Evolutionary conservation across 2,113 vertebrate genomes (phyloP).

Genomic region (Cebidichthys violaceus): DNA sequence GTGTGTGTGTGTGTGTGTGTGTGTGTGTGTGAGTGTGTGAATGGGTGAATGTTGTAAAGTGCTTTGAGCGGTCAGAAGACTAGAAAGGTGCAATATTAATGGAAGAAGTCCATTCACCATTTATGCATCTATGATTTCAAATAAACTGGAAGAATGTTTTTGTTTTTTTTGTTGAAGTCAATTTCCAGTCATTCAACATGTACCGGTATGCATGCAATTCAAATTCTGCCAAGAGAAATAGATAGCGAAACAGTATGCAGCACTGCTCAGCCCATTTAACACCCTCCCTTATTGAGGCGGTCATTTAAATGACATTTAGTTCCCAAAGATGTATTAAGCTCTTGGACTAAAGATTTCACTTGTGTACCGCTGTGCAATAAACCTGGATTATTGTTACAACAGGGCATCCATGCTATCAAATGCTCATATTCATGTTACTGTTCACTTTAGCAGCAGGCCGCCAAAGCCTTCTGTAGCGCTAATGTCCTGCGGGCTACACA

Average conservation of each 20-base stretch:
- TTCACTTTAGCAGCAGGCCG: not conserved
- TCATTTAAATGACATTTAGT: not conserved
- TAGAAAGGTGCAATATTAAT: not conserved
- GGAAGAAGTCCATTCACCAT: not conserved
- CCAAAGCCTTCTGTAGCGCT: not conserved
- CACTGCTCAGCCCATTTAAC: not conserved
- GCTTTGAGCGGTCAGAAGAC: not conserved
- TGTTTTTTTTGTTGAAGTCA: not conserved
- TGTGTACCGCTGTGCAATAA: not conserved
- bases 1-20: not conserved
- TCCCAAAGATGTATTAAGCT: not conserved
- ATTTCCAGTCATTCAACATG: not conserved
- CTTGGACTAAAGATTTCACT: slow-evolving; percentile 4
- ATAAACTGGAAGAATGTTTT: not conserved
- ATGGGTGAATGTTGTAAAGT: too few species aligned
- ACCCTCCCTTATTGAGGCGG: not conserved
- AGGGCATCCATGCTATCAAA: not conserved
- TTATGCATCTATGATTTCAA: not conserved
- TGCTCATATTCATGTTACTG: not conserved
- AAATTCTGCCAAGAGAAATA: not conserved
- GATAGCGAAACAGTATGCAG: not conserved
- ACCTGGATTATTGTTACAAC: not conserved
- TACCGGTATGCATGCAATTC: not conserved
- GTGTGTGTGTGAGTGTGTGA: not conserved
- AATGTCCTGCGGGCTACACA: not conserved